Base-by-base conservation (phyloP, 2,797 vertebrate genomes). In the Somateria mollissima region DNA sequence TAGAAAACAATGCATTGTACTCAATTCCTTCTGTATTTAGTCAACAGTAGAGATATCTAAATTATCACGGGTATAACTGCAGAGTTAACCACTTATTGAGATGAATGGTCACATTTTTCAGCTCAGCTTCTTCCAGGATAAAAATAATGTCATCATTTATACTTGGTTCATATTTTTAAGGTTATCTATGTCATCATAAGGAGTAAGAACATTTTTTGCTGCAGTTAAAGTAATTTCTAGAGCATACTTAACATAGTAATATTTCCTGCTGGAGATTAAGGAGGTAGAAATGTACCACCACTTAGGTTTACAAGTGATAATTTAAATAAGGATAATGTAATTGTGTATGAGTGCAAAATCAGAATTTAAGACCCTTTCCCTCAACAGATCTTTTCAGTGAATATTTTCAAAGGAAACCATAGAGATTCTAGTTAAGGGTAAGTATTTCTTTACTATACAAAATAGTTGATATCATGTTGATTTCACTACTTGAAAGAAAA, bases 191-290 rank as follows among this genome's bases (percentile, higher is more conserved):
- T 49, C 56, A 87, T 54, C 57, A 71, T 47, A 78, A 78, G 27
- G 37, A 65, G 28, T 20, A 91, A 77, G 51, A 91, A 69, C 24
- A 41, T 60, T 85, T 70, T 92, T 89, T 93, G 6, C 36, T 72
- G 71, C n/a, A 32, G 17, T 47, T 51, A 83, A 88, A 93, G 21
- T 9, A 85, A 24, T 65, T 16, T 86, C 62, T 86, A 90, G 45
- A 45, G 69, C 2, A 64, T 24, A 57, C 17, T 81, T 86, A 66
- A 49, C 60, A 41, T 0, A 0, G 34, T 39, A 39, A 45, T 16
- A 13, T 64, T 73, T 88, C 90, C 83, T 71, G 3, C 25, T 89
- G 45, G 10, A 80, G 56, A 77, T 80, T 89, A 82, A 22, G 10
- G 30, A 11, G 14, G 19, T 19, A 58, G 32, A 93, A 83, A 82